These are phyloP conservation scores for Ochotona curzoniae DNA, from an alignment of 2,113 vertebrate species.

Conservation along the genomic window DNA sequence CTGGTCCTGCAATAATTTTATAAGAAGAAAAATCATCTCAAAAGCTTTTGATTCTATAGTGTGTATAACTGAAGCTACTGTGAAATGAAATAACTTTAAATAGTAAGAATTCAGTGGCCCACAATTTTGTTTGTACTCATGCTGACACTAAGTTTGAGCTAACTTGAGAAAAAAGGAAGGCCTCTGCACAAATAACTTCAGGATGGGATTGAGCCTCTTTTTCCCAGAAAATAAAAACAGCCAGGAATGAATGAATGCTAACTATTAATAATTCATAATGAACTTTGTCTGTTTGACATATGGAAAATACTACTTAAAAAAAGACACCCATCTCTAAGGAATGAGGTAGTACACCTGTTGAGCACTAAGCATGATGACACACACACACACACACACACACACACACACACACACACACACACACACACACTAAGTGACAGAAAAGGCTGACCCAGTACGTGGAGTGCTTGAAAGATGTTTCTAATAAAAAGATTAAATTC, in stretches of 20 bases:
- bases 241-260: slow-evolving; percentile 57
- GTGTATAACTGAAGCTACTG: slow-evolving; percentile 14
- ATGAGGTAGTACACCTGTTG: slow-evolving; percentile 19
- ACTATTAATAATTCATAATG: slow-evolving; percentile 40
- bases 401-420: neutral
- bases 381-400: neutral
- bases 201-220: neutral
- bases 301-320: slow-evolving; percentile 62
- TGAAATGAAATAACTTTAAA: slow-evolving; percentile 13
- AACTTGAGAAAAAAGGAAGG: neutral
- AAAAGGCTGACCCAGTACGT: slow-evolving; percentile 40
- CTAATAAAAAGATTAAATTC: slow-evolving; percentile 42
- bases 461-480: slow-evolving; percentile 32
- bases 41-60: neutral
- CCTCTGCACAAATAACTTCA: neutral
- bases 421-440: neutral
- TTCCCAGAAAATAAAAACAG: slow-evolving; percentile 50
- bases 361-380: slow-evolving; percentile 51
- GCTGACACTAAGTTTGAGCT: neutral
- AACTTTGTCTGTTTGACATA: slow-evolving; percentile 56
- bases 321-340: slow-evolving; percentile 45
- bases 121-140: slow-evolving; percentile 16
- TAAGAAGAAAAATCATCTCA: slow-evolving; percentile 40
- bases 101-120: slow-evolving; percentile 43
- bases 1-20: neutral